These are phyloP conservation scores for Pelagia noctiluca DNA, from an alignment of 30 jellyfish, hydroid and myxozoan species.

Conservation along the genomic window DNA sequence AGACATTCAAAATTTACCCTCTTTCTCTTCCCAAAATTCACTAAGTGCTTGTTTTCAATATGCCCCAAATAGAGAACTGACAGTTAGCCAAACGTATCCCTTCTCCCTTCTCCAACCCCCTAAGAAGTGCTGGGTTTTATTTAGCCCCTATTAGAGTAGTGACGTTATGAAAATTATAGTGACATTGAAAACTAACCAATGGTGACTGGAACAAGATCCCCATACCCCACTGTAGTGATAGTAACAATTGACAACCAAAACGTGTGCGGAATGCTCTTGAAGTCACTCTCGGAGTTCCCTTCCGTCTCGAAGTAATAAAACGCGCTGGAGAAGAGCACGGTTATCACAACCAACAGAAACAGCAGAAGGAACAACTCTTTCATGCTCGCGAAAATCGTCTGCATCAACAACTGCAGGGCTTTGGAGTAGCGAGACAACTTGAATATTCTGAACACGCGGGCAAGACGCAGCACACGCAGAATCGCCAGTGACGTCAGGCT, in stretches of 20 bases:
- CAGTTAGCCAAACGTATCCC: too few relatives aligned
- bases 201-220: constrained; percentile 89
- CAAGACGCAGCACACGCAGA: constrained; percentile 84
- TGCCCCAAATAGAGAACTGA: too few relatives aligned
- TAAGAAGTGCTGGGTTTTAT: too few relatives aligned
- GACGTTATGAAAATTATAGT: too few relatives aligned
- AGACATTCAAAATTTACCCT: too few relatives aligned
- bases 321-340: constrained; percentile 79
- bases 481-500: constrained; percentile 76
- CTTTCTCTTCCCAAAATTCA: too few relatives aligned
- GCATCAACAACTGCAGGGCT: constrained; percentile 76
- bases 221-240: constrained; percentile 92
- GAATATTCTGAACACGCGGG: constrained; percentile 86
- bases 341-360: constrained; percentile 60
- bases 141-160: too few relatives aligned
- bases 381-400: constrained; percentile 76
- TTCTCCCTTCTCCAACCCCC: too few relatives aligned
- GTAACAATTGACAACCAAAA: constrained; percentile 90
- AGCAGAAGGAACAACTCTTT: constrained; percentile 77
- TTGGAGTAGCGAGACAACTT: constrained; percentile 87
- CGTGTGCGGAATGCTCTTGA: constrained; percentile 89
- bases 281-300: constrained; percentile 50
- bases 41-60: too few relatives aligned
- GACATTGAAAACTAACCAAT: constrained; percentile 64
- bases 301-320: constrained; percentile 78